These are phyloP conservation scores for Cyrtonyx montezumae DNA, from an alignment of 2,113 vertebrate genomes.

Conservation along the genomic window DNA sequence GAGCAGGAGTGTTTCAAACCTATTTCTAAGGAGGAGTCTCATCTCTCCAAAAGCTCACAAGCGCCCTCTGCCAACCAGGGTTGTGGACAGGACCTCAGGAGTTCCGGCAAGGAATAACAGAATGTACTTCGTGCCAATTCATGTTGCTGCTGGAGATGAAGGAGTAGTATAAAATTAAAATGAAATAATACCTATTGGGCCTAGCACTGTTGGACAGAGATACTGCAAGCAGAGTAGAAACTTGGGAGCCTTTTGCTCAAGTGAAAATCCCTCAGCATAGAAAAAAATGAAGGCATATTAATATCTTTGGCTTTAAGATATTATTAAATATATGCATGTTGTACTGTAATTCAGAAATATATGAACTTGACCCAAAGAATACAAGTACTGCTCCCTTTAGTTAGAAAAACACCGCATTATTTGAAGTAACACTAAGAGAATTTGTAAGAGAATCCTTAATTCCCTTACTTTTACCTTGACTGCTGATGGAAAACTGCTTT, in stretches of 20 bases:
- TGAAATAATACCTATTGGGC: background rate
- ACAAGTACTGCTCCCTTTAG: slow-evolving; percentile 11
- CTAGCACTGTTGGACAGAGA: background rate
- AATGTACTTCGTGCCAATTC: background rate
- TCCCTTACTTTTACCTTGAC: slow-evolving; percentile 17
- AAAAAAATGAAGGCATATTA: slow-evolving; percentile 1
- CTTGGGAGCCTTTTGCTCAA: background rate
- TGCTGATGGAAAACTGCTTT: background rate
- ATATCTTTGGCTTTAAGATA: slow-evolving; percentile 41
- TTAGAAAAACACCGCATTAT: background rate
- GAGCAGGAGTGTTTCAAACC: background rate
- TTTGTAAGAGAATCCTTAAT: background rate
- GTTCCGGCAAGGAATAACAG: slow-evolving; percentile 8
- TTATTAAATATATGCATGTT: slow-evolving; percentile 43
- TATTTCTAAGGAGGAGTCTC: background rate
- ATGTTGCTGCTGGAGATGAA: background rate
- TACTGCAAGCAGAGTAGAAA: background rate
- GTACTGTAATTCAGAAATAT: background rate
- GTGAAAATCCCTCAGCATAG: slow-evolving; percentile 15
- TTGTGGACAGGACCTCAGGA: slow-evolving; percentile 7
- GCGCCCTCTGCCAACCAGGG: background rate
- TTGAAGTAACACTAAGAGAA: slow-evolving; percentile 20
- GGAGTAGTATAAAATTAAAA: background rate
- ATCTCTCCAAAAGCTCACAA: background rate
- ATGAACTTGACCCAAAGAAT: slow-evolving; percentile 12